These are phyloP conservation scores for Holotrichia oblita DNA, from an alignment of 1,140 invertebrate genomes.

Conservation along the genomic window DNA sequence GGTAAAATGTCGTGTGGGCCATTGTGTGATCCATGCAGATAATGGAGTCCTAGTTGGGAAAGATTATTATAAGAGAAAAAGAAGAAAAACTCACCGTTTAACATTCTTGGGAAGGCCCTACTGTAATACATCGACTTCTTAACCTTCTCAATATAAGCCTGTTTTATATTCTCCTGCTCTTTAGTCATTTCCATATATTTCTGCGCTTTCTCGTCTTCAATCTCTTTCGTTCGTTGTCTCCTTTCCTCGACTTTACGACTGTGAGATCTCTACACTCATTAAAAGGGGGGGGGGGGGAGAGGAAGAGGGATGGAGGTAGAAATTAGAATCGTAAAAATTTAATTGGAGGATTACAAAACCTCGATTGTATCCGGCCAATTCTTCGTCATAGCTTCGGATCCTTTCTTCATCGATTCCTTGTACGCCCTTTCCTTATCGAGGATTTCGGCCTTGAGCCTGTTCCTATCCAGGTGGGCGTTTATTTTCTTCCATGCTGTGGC, in stretches of 20 bases:
- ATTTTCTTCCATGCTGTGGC: slow-evolving; percentile 50
- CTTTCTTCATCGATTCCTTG: slow-evolving; percentile 50
- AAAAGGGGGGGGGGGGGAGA: too few species aligned
- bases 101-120: slow-evolving; percentile 47
- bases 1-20: too few species aligned
- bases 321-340: neutral
- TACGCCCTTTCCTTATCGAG: slow-evolving; percentile 49
- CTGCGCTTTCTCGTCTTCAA: slow-evolving; percentile 46
- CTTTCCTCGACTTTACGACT: slow-evolving; percentile 52
- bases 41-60: too few species aligned
- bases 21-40: too few species aligned
- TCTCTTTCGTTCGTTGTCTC: slow-evolving; percentile 44
- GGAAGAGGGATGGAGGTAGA: too few species aligned
- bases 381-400: slow-evolving; percentile 53
- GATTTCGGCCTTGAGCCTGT: slow-evolving; percentile 48
- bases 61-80: too few species aligned
- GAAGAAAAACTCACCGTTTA: too few species aligned
- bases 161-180: slow-evolving; percentile 53
- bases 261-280: slow-evolving; percentile 52
- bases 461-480: slow-evolving; percentile 51
- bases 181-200: slow-evolving; percentile 49
- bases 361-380: slow-evolving; percentile 53
- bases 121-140: slow-evolving; percentile 51
- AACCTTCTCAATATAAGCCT: slow-evolving; percentile 50
- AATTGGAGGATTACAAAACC: neutral